Evolutionary conservation across 2,113 vertebrate species (phyloP).

Genomic region (Lamprotornis superbus): DNA sequence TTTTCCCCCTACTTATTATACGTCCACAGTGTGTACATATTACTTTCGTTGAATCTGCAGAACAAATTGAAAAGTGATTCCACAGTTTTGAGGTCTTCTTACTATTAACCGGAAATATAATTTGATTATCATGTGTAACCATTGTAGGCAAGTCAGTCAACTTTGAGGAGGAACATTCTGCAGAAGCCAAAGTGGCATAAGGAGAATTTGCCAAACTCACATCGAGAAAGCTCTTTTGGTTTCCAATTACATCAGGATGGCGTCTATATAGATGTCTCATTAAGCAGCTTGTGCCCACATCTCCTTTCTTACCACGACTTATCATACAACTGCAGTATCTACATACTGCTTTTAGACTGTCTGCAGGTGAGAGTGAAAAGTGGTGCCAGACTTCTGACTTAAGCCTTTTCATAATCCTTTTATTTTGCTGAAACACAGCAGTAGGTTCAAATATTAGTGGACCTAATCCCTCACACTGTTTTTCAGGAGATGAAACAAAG

Average conservation of each 20-base stretch:
- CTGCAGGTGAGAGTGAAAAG: conserved; percentile 86
- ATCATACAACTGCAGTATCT: conserved; percentile 90
- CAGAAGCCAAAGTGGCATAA: conserved; percentile 75
- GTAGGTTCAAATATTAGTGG: conserved; percentile 60
- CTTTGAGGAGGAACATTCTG: conserved; percentile 80
- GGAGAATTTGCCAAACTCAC: conserved; percentile 77
- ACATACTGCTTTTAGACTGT: conserved; percentile 93
- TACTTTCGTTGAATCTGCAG: conserved; percentile 93
- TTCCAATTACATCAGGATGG: conserved; percentile 87
- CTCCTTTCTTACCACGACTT: conserved; percentile 90
- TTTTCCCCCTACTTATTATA: conserved; percentile 96
- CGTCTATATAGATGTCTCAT: conserved; percentile 91
- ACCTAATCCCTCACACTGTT: conserved; percentile 69
- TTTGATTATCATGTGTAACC: conserved; percentile 75
- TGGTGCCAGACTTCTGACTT: conserved; percentile 97
- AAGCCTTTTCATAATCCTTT: conserved; percentile 90
- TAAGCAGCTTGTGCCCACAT: conserved; percentile 93
- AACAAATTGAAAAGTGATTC: conserved; percentile 96
- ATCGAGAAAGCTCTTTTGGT: conserved; percentile 80
- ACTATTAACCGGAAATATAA: conserved; percentile 81
- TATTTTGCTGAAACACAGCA: conserved; percentile 90
- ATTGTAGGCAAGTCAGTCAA: conserved; percentile 68
- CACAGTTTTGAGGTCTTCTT: conserved; percentile 99
- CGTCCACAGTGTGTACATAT: conserved; percentile 96
- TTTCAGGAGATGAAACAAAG: conserved; percentile 77